A percentile compares a stretch with the other conserved stretches of the same genome.
Conservation (phyloP, 2,888 invertebrate species). For the Tridacna gigas region DNA sequence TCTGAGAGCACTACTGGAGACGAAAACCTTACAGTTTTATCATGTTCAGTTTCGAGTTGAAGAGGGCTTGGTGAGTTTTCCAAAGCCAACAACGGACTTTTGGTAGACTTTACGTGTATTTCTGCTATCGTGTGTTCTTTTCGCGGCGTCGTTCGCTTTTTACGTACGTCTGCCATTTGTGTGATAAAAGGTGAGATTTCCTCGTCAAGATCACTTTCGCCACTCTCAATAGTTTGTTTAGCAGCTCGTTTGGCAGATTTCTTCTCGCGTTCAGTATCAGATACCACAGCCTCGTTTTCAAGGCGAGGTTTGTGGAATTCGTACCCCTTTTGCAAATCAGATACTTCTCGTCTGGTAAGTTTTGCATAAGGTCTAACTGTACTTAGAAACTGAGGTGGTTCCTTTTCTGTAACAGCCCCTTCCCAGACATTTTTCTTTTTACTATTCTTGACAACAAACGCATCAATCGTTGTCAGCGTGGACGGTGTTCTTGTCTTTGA, state of each 20-base stretch:
- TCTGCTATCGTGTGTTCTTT: slow-evolving; percentile 41
- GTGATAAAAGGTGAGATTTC: slow-evolving; percentile 69
- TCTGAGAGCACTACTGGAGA: slow-evolving; percentile 47
- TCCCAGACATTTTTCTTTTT: slow-evolving; percentile 81
- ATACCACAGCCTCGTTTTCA: slow-evolving; percentile 44
- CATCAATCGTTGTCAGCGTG: slow-evolving; percentile 78
- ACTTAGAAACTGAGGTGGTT: slow-evolving; percentile 70
- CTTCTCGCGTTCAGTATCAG: slow-evolving; percentile 38
- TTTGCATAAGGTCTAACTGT: slow-evolving; percentile 72
- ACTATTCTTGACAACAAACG: slow-evolving; percentile 72
- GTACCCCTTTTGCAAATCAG: slow-evolving; percentile 74
- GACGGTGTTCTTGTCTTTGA: slow-evolving; percentile 74
- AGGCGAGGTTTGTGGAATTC: slow-evolving; percentile 73
- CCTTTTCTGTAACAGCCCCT: slow-evolving; percentile 69
- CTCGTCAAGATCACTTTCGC: slow-evolving; percentile 62
- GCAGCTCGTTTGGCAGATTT: slow-evolving; percentile 16
- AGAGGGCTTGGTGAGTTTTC: slow-evolving; percentile 8
- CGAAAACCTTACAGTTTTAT: slow-evolving; percentile 44
- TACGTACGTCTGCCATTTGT: slow-evolving; percentile 68
- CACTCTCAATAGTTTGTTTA: slow-evolving; percentile 33
- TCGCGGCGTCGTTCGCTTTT: slow-evolving; percentile 18
- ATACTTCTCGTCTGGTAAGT: slow-evolving; percentile 69
- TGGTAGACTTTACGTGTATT: slow-evolving; percentile 32
- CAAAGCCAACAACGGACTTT: slow-evolving; percentile 27
- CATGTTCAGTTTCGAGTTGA: not conserved